phyloP scores from a whole-genome alignment of 2,888 invertebrate genomes.

The Polyommatus iphigenia region DNA sequence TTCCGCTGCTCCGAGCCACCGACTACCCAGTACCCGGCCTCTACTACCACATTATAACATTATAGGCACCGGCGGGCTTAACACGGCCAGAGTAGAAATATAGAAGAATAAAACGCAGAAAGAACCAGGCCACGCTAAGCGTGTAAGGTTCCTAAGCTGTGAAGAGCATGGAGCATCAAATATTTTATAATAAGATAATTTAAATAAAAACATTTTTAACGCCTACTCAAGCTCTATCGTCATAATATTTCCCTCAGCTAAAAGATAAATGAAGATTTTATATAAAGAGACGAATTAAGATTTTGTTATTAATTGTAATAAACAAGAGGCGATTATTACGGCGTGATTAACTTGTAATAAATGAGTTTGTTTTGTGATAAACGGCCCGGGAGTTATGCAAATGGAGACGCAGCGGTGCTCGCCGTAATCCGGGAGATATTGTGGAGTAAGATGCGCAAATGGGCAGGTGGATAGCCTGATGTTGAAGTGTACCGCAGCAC shows the following conservation, averaged over 20 bases:
- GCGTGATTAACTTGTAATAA: neutral
- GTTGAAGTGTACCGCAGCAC: neutral
- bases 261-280: conserved; percentile 1
- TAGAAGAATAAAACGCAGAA: too few relatives aligned
- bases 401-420: neutral
- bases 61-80: too few relatives aligned
- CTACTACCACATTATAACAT: neutral
- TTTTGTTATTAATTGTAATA: conserved; percentile 12
- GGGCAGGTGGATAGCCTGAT: neutral
- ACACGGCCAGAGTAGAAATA: too few relatives aligned
- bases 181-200: too few relatives aligned
- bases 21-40: neutral
- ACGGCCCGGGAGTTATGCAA: neutral
- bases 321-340: conserved; percentile 10
- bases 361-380: conserved; percentile 2
- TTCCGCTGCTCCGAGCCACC: neutral
- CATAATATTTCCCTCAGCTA: neutral
- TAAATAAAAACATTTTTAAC: too few relatives aligned
- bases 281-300: neutral
- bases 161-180: too few relatives aligned
- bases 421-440: neutral
- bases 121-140: too few relatives aligned
- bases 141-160: too few relatives aligned
- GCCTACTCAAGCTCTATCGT: neutral
- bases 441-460: neutral